Base-by-base conservation (phyloP, 2,888 invertebrate species). In the Erpobdella octoculata region DNA sequence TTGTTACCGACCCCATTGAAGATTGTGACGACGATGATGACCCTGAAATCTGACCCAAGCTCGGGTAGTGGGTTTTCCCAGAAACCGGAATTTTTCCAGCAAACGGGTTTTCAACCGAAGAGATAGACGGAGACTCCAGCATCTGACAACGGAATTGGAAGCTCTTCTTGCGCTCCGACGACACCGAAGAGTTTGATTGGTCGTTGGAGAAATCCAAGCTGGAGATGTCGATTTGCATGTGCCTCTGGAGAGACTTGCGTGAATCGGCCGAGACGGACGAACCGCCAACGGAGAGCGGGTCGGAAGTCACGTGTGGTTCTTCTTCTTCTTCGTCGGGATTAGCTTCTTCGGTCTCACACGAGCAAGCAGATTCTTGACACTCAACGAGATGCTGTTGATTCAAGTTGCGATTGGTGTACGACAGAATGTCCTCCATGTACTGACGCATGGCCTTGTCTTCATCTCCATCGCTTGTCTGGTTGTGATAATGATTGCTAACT, bases 141-240 rank as follows among this genome's bases (percentile, higher is more conserved):
- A 31, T 62, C 33, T 62, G 62, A 62, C 62, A 62, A n/a, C 62
- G 62, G 8, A 53, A 53, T 28, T 53, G 53, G 28, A 53, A 53
- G 53, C 18, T 21, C 8, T 3, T 21, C 28, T 53, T 53, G 21
- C 21, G 21, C 21, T 53, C 53, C 53, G 53, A 53, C 15, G 12
- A 1, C n/a, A n/a, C n/a, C n/a, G n/a, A n/a, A n/a, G n/a, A n/a
- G n/a, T n/a, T n/a, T n/a, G n/a, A n/a, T n/a, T n/a, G n/a, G n/a
- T n/a, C n/a, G n/a, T n/a, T n/a, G 21, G 12, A 8, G 4, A 4
- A 0, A 1, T 53, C 53, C 21, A 12, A 53, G 21, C 28, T 28
- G 28, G 21, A 21, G 53, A 53, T 21, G n/a, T 53, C n/a, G n/a
- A n/a, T n/a, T n/a, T n/a, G n/a, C n/a, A n/a, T n/a, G n/a, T n/a